Evolutionary conservation across 2,113 vertebrate species (phyloP).

Genomic region (Acrocephalus kingi): DNA sequence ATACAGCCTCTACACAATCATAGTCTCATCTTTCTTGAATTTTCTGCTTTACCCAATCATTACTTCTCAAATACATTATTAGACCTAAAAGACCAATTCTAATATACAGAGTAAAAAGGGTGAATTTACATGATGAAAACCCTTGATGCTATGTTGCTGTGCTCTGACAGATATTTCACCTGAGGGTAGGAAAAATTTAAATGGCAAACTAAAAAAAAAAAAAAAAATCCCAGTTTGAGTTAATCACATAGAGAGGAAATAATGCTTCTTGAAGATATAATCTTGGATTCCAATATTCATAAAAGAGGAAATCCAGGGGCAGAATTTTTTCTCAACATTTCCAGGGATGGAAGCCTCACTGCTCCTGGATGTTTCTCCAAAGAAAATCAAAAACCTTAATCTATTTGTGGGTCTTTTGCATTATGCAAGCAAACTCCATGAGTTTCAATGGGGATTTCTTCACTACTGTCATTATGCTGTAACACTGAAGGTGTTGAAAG

Average conservation of each 20-base stretch:
- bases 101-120: background rate
- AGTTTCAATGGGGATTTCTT: background rate
- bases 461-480: background rate
- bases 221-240: background rate
- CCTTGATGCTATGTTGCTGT: background rate
- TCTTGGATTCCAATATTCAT: background rate
- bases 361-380: background rate
- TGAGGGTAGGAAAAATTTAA: background rate
- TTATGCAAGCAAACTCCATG: background rate
- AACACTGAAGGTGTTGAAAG: background rate
- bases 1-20: background rate
- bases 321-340: background rate
- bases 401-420: background rate
- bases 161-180: background rate
- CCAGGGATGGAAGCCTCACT: background rate
- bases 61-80: background rate
- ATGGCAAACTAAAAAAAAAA: background rate
- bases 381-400: background rate
- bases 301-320: background rate
- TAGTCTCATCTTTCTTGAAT: background rate
- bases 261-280: background rate
- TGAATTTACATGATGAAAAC: background rate
- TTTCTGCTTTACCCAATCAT: background rate
- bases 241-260: background rate
- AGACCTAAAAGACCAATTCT: background rate